Evolutionary conservation across 1,140 invertebrate species (phyloP).

Genomic region (Brachionus koreanus): DNA sequence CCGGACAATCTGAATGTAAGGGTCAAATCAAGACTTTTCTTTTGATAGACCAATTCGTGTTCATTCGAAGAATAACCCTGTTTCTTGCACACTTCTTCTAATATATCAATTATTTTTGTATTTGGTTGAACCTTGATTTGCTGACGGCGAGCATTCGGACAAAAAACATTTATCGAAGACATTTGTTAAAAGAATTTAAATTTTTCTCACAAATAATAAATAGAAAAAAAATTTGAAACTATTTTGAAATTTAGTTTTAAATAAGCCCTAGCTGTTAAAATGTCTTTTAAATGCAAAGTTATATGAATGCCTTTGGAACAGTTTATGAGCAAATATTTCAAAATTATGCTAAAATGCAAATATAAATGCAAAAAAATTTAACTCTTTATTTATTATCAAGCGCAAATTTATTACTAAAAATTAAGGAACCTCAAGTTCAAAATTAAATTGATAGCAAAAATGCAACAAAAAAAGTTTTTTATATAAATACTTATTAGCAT

Average conservation of each 20-base stretch:
- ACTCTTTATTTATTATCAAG: conserved; percentile 26
- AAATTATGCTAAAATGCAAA: neutral
- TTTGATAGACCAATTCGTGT: conserved; percentile 35
- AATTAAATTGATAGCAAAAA: conserved; percentile 8
- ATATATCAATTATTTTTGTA: conserved; percentile 31
- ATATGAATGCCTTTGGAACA: neutral
- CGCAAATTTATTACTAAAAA: conserved; percentile 14
- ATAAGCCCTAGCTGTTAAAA: neutral
- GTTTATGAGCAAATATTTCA: conserved; percentile 4
- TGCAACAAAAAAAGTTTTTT: neutral
- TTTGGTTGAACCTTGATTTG: conserved; percentile 20
- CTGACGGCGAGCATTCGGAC: conserved; percentile 38
- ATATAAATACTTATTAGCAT: neutral
- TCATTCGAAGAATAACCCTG: conserved; percentile 17
- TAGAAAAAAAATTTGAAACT: neutral
- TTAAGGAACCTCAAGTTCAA: neutral
- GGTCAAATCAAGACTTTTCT: conserved; percentile 1
- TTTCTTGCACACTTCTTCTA: conserved; percentile 40
- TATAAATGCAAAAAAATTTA: conserved; percentile 8
- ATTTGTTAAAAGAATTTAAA: neutral
- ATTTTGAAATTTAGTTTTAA: neutral
- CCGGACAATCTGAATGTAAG: neutral
- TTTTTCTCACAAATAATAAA: neutral
- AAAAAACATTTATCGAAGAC: conserved; percentile 31
- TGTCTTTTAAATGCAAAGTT: neutral